phyloP scores from a whole-genome alignment of 30 jellyfish, hydroid and myxozoan genomes.

The Hydra vulgaris region DNA sequence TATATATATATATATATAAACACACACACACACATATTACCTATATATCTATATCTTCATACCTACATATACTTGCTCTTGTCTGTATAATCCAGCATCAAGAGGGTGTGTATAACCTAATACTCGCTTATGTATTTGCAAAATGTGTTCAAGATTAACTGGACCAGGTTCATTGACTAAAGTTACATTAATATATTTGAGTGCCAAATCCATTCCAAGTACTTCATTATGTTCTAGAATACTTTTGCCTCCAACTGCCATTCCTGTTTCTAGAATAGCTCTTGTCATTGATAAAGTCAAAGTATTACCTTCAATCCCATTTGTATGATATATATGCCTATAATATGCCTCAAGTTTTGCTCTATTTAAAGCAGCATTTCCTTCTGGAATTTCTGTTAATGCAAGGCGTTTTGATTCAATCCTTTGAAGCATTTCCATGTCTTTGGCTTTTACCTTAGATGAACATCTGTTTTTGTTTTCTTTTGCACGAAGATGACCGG shows the following conservation, averaged over 20 bases:
- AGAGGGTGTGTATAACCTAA: constrained; percentile 79
- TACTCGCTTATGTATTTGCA: constrained; percentile 85
- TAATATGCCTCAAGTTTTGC: constrained; percentile 87
- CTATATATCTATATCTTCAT: no score
- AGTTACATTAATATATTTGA: constrained; percentile 72
- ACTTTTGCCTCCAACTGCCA: constrained; percentile 95
- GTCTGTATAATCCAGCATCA: constrained; percentile 88
- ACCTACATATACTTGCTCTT: constrained; percentile 88
- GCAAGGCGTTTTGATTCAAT: constrained; percentile 77
- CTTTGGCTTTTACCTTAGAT: constrained; percentile 71
- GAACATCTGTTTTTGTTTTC: constrained; percentile 51
- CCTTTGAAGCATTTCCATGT: constrained; percentile 64
- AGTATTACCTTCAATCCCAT: constrained; percentile 96
- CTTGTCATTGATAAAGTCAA: constrained; percentile 98
- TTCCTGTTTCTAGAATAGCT: constrained; percentile 84
- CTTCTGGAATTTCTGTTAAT: constrained; percentile 84
- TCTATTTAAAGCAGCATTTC: constrained; percentile 77
- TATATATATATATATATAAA: no score
- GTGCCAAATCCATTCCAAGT: constrained; percentile 79
- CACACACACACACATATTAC: no score
- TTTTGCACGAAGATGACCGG: constrained; percentile 70
- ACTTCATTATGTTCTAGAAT: constrained; percentile 90
- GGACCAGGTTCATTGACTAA: constrained; percentile 52
- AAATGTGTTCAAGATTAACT: constrained; percentile 55
- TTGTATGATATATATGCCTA: constrained; percentile 73